Base-by-base conservation (phyloP, 1,140 invertebrate species). In the Lepidurus packardi region DNA sequence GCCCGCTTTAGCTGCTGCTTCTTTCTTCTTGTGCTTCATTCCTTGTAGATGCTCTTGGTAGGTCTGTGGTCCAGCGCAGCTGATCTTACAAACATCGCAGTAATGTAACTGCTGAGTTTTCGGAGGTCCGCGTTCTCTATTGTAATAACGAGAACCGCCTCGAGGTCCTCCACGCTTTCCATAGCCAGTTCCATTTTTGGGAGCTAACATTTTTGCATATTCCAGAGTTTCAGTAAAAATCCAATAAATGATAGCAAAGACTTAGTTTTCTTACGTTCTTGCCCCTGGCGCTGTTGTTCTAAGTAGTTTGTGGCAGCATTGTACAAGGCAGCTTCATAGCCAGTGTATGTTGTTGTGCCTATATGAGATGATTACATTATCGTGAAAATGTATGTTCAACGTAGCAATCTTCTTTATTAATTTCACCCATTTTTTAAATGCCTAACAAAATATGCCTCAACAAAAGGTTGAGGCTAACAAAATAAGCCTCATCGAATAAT, bases 21-120 rank as follows among this genome's bases (percentile, higher is more conserved):
- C 97, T 84, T 98, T 97, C 88, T 98, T 98, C 87, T 99, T 99
- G 86, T 99, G 97, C 84, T 98, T 97, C 85, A 98, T 96, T 0
- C 97, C 97, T 85, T 98, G 96, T 80, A 99, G 87, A 89, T 99
- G 97, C 85, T 98, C 97, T 77, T 95, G 90, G 85, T 98, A 99
- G 0, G 97, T 98, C 89, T 95, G 85, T 6, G 79, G 82, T 80
- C 80, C 47, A 81, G 95, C 96, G 87, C 96, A 98, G 80, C 95
- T 98, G 83, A 99, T 98, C 84, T 98, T 98, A 86, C 97, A 99
- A 6, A 98, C 94, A 85, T 98, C 95, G 84, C 95, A 97, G 85
- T 97, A 97, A 85, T 96, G 94, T 75, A 97, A 87, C 83, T 96
- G 94, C 83, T 96, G 94, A 16, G 94, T 93, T 82, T 95, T 95